phyloP scores from a whole-genome alignment of 2,113 vertebrate genomes.

The Oreochromis niloticus region DNA sequence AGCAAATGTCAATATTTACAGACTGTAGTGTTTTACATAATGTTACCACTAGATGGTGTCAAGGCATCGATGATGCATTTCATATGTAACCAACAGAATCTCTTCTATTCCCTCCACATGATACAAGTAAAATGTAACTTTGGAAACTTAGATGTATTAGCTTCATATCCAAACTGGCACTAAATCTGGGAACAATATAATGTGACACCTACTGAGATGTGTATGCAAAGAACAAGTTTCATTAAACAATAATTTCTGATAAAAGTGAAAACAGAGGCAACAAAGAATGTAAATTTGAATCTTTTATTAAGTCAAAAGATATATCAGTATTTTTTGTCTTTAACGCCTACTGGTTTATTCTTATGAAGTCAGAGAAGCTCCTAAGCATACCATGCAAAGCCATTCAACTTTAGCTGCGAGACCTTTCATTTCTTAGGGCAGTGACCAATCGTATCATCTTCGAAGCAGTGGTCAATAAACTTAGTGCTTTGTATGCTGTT shows the following conservation, averaged over 20 bases:
- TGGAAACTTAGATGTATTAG: neutral
- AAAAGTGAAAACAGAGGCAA: slow-evolving; percentile 24
- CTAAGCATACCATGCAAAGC: slow-evolving; percentile 60
- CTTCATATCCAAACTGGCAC: neutral
- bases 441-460: slow-evolving; percentile 7
- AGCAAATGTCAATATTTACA: neutral
- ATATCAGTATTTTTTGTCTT: slow-evolving; percentile 29
- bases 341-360: slow-evolving; percentile 45
- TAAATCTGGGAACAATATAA: neutral
- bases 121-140: neutral
- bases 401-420: slow-evolving; percentile 49
- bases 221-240: neutral
- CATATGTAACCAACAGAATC: neutral
- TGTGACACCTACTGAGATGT: neutral
- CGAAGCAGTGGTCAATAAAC: slow-evolving; percentile 27
- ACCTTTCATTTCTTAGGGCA: slow-evolving; percentile 27
- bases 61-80: neutral
- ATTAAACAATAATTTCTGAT: neutral
- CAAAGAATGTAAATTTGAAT: slow-evolving; percentile 11
- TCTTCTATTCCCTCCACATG: neutral
- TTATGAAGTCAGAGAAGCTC: slow-evolving; percentile 48
- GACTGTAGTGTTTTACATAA: neutral
- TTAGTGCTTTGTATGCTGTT: slow-evolving; percentile 3
- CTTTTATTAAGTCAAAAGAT: slow-evolving; percentile 56
- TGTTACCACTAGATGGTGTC: slow-evolving; percentile 43